phyloP scores from a whole-genome alignment of 1,140 invertebrate species.

The Anoplophora glabripennis region DNA sequence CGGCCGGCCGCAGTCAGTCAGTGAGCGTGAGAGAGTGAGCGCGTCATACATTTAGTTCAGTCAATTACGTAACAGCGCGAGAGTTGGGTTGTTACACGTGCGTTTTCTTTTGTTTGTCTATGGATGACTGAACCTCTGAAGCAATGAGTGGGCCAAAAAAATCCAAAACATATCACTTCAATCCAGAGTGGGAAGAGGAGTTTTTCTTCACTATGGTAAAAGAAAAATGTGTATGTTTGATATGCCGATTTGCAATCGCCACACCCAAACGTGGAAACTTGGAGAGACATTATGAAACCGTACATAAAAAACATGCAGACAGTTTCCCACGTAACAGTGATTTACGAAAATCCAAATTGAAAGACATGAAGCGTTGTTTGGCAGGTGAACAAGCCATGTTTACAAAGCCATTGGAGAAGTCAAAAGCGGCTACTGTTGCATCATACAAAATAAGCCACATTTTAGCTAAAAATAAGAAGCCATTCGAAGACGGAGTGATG shows the following conservation, averaged over 20 bases:
- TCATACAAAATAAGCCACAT: slow-evolving; percentile 38
- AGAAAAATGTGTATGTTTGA: slow-evolving; percentile 34
- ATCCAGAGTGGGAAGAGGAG: slow-evolving; percentile 32
- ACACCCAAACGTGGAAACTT: slow-evolving; percentile 36
- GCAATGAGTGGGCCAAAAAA: no score
- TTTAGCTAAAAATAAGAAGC: slow-evolving; percentile 38
- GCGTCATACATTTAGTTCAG: neutral
- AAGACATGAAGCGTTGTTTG: slow-evolving; percentile 32
- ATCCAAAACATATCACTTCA: slow-evolving; percentile 29
- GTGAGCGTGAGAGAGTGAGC: no score
- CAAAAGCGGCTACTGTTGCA: slow-evolving; percentile 31
- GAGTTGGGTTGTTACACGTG: no score
- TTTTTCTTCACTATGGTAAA: slow-evolving; percentile 41
- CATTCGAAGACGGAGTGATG: slow-evolving; percentile 36
- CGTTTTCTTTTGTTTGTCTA: slow-evolving; percentile 5
- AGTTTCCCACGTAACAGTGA: slow-evolving; percentile 39
- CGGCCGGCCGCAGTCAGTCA: no score
- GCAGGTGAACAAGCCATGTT: slow-evolving; percentile 36
- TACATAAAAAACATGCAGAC: slow-evolving; percentile 38
- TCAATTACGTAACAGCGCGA: no score
- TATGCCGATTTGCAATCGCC: slow-evolving; percentile 31
- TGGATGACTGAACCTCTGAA: no score
- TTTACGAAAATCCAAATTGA: slow-evolving; percentile 39
- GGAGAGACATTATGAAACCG: slow-evolving; percentile 35
- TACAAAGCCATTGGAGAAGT: slow-evolving; percentile 28